Conservation (phyloP, 1,140 invertebrate genomes). For the Conus ventricosus region DNA sequence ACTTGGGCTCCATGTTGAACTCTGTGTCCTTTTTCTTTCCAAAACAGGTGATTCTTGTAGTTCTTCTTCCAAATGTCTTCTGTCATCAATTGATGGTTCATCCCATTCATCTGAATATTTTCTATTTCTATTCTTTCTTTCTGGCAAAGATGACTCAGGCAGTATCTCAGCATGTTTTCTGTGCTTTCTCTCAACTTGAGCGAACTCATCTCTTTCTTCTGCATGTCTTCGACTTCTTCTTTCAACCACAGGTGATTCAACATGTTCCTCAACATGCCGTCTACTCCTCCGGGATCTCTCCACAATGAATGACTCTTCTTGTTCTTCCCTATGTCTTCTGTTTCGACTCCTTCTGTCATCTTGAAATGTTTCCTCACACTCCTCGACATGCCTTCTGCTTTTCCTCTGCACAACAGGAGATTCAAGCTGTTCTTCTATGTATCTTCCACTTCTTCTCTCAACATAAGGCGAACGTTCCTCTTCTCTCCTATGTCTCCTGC, state of each 20-base stretch:
- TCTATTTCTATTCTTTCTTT: background rate
- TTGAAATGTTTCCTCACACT: background rate
- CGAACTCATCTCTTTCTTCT: background rate
- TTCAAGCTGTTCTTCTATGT: background rate
- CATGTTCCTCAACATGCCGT: background rate
- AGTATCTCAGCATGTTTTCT: background rate
- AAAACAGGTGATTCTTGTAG: background rate
- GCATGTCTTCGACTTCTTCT: background rate
- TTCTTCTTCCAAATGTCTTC: background rate
- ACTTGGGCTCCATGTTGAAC: constrained; percentile 23
- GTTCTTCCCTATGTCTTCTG: background rate
- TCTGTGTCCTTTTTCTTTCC: constrained; percentile 6
- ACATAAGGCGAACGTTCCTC: background rate
- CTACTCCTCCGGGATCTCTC: background rate
- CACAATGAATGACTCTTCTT: background rate
- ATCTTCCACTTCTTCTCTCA: background rate
- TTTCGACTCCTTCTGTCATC: background rate
- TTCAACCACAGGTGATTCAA: background rate
- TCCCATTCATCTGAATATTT: background rate
- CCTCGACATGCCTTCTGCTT: background rate
- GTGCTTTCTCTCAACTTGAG: background rate
- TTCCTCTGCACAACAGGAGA: background rate
- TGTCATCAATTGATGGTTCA: background rate
- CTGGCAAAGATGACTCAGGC: background rate
- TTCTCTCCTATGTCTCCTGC: background rate